phyloP scores from a whole-genome alignment of 2,888 invertebrate species.

The Heterodera filipjevi region DNA sequence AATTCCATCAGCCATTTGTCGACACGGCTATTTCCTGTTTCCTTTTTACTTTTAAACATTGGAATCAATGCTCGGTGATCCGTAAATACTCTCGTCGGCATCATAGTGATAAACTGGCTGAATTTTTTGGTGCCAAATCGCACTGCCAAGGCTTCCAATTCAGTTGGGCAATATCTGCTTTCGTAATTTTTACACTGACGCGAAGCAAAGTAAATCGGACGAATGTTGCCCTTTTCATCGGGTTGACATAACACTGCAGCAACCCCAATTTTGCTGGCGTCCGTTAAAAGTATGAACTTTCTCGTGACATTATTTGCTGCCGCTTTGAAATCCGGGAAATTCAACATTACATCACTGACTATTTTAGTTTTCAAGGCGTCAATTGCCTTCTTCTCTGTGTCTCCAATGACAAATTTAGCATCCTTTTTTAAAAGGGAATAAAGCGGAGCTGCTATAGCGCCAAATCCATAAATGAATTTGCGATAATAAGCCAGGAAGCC shows the following conservation, averaged over 20 bases:
- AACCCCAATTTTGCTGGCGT: slow-evolving; percentile 43
- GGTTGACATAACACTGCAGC: too few species aligned
- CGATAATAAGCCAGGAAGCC: too few species aligned
- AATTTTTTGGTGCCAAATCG: slow-evolving; percentile 35
- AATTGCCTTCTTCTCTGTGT: slow-evolving; percentile 38
- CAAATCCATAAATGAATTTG: too few species aligned
- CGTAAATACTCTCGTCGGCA: slow-evolving; percentile 34
- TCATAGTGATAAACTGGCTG: slow-evolving; percentile 32
- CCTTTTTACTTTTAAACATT: slow-evolving; percentile 36
- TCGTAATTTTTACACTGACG: slow-evolving; percentile 40
- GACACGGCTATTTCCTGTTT: slow-evolving; percentile 16
- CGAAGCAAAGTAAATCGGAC: slow-evolving; percentile 44
- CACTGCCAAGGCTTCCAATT: slow-evolving; percentile 45
- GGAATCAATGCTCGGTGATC: slow-evolving; percentile 39
- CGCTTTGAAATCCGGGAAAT: slow-evolving; percentile 43
- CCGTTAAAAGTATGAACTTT: slow-evolving; percentile 44
- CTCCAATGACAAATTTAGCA: slow-evolving; percentile 26
- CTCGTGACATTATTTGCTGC: slow-evolving; percentile 32
- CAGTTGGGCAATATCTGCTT: too few species aligned
- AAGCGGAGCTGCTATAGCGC: too few species aligned
- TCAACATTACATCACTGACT: slow-evolving; percentile 35
- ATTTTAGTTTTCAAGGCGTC: slow-evolving; percentile 37
- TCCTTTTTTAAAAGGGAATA: too few species aligned
- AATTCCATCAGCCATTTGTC: slow-evolving; percentile 22
- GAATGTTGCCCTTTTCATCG: slow-evolving; percentile 31